A percentile compares a stretch with the other conserved stretches of the same genome.
Conservation (phyloP, 2,797 vertebrate genomes). For the Siniperca scherzeri region DNA sequence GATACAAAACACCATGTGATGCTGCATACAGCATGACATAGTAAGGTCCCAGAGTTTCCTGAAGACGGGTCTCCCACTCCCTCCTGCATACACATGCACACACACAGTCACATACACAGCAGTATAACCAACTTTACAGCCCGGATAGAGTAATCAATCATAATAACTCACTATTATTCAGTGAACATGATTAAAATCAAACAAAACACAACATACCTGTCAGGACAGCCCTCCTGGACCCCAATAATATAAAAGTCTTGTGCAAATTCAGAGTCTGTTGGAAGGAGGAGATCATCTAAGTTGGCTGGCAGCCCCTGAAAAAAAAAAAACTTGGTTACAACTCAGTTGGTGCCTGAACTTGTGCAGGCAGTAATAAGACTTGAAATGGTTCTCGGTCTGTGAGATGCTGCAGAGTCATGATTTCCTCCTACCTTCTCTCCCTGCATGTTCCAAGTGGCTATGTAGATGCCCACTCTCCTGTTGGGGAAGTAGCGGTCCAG, state of each 20-base stretch:
- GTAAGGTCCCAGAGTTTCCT: conserved; percentile 95
- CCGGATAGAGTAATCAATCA: background rate
- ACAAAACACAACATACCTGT: conserved; percentile 85
- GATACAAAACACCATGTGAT: conserved; percentile 93
- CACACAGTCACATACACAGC: background rate
- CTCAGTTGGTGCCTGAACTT: background rate
- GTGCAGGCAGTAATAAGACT: background rate
- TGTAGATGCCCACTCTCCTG: conserved; percentile 89
- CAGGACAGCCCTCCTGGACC: conserved; percentile 97
- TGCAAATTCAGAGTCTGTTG: conserved; percentile 92
- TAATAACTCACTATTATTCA: background rate
- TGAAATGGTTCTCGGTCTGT: background rate
- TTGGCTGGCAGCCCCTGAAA: conserved; percentile 90
- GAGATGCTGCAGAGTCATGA: background rate
- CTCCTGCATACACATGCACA: conserved; percentile 85
- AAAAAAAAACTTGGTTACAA: conserved; percentile 29
- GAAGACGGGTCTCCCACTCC: conserved; percentile 96
- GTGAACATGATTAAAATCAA: background rate
- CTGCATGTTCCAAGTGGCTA: conserved; percentile 99
- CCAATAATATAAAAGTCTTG: conserved; percentile 97
- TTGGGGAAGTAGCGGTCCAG: conserved; percentile 95
- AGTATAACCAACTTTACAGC: background rate
- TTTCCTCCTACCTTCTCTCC: conserved; percentile 90
- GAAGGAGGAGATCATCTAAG: conserved; percentile 95
- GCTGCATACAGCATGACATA: conserved; percentile 94